A percentile compares a stretch with the other conserved stretches of the same genome.
These are phyloP conservation scores for Armadillidium nasatum DNA, from an alignment of 1,140 invertebrate species.

Conservation along the genomic window DNA sequence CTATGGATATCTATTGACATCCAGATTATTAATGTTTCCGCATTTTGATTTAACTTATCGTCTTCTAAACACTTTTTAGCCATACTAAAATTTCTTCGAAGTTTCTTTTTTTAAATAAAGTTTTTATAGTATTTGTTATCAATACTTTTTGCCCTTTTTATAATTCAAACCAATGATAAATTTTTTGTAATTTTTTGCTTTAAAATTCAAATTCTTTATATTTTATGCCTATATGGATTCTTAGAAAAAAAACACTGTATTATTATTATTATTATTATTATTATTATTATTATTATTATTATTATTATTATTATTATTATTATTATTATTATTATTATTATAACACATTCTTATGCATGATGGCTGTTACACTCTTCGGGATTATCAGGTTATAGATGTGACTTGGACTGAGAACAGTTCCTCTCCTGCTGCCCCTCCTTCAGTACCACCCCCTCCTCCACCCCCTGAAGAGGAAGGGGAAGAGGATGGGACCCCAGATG, in stretches of 20 bases:
- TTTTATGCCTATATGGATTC: conserved; percentile 3
- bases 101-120: no score
- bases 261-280: conserved; percentile 13
- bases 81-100: no score
- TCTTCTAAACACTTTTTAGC: no score
- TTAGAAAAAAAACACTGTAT: background rate
- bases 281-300: background rate
- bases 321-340: conserved; percentile 17
- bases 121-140: no score
- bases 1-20: no score
- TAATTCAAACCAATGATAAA: no score
- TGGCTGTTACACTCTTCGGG: conserved; percentile 2
- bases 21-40: no score
- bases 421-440: conserved; percentile 20
- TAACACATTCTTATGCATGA: conserved; percentile 9
- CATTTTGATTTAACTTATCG: no score
- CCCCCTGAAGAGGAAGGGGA: conserved; percentile 22
- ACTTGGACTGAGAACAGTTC: conserved; percentile 16
- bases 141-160: no score
- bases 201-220: background rate
- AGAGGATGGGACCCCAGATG: background rate
- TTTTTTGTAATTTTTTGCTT: no score
- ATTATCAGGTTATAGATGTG: conserved; percentile 19
- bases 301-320: conserved; percentile 16
- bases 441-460: conserved; percentile 26